Evolutionary conservation across 2,797 vertebrate species (phyloP).

Genomic region (Chelidonichthys spinosus): DNA sequence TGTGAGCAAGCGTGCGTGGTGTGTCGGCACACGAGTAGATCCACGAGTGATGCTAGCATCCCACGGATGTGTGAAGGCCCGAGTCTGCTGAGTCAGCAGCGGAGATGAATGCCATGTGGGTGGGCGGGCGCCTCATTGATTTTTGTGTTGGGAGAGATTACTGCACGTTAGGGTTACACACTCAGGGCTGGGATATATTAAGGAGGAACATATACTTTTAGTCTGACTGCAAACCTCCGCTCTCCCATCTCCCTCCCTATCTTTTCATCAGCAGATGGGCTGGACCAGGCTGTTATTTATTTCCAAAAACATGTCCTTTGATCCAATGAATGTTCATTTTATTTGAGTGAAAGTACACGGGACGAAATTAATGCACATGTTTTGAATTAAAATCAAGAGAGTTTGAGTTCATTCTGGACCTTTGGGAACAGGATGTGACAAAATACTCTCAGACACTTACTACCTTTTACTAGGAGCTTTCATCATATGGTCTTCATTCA

Average conservation of each 20-base stretch:
- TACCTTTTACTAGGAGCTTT: neutral
- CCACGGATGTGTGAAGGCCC: constrained; percentile 69
- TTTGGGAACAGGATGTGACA: neutral
- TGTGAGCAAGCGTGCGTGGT: constrained; percentile 34
- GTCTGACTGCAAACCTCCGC: constrained; percentile 35
- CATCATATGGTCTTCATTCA: constrained; percentile 7
- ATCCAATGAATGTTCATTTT: constrained; percentile 15
- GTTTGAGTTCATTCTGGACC: constrained; percentile 3
- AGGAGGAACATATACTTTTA: constrained; percentile 57
- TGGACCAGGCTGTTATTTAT: constrained; percentile 33
- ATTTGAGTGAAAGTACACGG: constrained; percentile 11
- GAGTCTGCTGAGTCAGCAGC: constrained; percentile 55
- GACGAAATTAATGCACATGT: constrained; percentile 18
- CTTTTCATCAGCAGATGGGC: constrained; percentile 38
- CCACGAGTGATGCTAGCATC: constrained; percentile 64
- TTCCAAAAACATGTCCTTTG: constrained; percentile 38
- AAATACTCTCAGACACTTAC: too few relatives aligned
- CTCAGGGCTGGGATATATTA: constrained; percentile 64
- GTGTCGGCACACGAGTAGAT: constrained; percentile 70
- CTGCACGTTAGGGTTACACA: constrained; percentile 64
- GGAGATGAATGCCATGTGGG: constrained; percentile 66
- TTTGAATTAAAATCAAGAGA: constrained; percentile 28
- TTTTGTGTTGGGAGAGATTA: constrained; percentile 77
- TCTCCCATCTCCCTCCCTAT: constrained; percentile 3
- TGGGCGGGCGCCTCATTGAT: constrained; percentile 77